Percentiles rank a stretch among this genome's conserved stretches.
Conservation (phyloP, 2,797 vertebrate species). For the Pseudomugil gertrudae region DNA sequence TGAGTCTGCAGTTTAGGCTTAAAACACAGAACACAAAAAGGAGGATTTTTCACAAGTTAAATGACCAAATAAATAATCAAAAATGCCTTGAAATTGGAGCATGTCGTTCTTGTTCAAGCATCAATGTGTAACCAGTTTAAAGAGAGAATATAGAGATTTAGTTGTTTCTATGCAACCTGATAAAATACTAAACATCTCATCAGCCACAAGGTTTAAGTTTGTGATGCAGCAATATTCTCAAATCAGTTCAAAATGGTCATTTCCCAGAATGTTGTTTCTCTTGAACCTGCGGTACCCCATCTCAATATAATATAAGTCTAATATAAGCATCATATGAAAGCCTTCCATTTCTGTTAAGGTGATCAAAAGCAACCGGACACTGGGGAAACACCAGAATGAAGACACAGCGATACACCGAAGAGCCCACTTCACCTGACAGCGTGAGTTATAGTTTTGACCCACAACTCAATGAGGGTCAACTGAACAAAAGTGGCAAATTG, state of each 20-base stretch:
- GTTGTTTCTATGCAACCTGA: constrained; percentile 6
- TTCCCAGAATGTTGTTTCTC: constrained; percentile 39
- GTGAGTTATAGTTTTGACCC: constrained; percentile 78
- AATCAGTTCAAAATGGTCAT: constrained; percentile 37
- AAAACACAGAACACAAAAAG: neutral
- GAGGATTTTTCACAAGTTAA: constrained; percentile 1
- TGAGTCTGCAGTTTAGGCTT: neutral
- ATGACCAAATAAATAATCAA: constrained; percentile 8
- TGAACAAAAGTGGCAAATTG: constrained; percentile 71
- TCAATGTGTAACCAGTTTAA: neutral
- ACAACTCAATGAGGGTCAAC: constrained; percentile 71
- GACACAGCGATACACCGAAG: constrained; percentile 68
- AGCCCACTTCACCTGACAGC: constrained; percentile 67
- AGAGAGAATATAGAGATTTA: neutral
- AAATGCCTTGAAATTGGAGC: neutral
- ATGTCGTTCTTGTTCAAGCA: neutral
- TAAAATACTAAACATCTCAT: constrained; percentile 31
- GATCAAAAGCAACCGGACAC: constrained; percentile 67
- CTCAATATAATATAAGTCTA: constrained; percentile 63
- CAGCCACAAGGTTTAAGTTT: constrained; percentile 6
- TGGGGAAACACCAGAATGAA: constrained; percentile 73
- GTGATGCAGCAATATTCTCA: constrained; percentile 32
- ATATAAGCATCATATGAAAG: constrained; percentile 67
- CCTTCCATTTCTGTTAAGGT: constrained; percentile 73
- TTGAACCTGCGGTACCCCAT: constrained; percentile 52